Percentiles rank a stretch among this genome's conserved stretches.
Evolutionary conservation across 2,888 invertebrate species (phyloP).

Genomic region (Halictus quadricinctus): DNA sequence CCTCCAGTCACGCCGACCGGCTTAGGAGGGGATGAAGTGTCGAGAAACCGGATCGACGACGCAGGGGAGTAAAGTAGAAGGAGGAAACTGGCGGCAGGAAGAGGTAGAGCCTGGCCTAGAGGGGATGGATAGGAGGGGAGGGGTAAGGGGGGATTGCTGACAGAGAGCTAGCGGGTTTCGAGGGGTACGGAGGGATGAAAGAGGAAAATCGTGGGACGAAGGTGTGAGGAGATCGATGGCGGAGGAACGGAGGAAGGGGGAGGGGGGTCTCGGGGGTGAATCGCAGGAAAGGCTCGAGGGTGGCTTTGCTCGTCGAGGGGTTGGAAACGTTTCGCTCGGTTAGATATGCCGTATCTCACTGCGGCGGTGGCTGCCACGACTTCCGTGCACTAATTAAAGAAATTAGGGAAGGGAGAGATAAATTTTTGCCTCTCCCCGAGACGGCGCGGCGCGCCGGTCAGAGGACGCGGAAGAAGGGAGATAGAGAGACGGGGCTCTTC

Average conservation of each 20-base stretch:
- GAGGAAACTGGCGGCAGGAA: constrained; percentile 49
- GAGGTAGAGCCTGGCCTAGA: constrained; percentile 37
- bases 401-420: constrained; percentile 67
- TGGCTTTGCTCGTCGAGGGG: constrained; percentile 67
- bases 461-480: constrained; percentile 23
- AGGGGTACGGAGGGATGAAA: constrained; percentile 29
- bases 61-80: constrained; percentile 52
- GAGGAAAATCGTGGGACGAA: constrained; percentile 21
- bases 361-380: constrained; percentile 62
- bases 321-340: constrained; percentile 72
- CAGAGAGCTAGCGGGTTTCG: constrained; percentile 25
- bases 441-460: not conserved
- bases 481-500: constrained; percentile 44
- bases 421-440: constrained; percentile 45
- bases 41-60: constrained; percentile 77
- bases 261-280: constrained; percentile 23
- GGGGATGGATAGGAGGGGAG: not conserved
- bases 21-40: constrained; percentile 74
- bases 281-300: constrained; percentile 69
- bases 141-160: no score
- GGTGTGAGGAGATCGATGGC: constrained; percentile 49
- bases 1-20: constrained; percentile 77
- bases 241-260: constrained; percentile 20
- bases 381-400: constrained; percentile 71
- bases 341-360: constrained; percentile 72